These are phyloP conservation scores for Meloidogyne floridensis DNA, from an alignment of 1,140 invertebrate genomes.

Conservation along the genomic window DNA sequence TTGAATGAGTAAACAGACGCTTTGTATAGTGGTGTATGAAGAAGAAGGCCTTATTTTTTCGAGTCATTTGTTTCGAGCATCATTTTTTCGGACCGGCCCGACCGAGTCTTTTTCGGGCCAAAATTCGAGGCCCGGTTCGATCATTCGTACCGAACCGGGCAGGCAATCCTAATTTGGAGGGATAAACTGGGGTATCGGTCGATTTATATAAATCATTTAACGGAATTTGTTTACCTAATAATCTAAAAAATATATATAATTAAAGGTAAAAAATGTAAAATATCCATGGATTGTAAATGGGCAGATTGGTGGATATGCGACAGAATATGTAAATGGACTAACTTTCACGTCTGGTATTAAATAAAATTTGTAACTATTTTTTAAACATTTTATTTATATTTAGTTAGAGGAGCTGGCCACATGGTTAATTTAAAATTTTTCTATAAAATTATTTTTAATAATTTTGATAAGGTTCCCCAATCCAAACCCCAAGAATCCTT, in stretches of 20 bases:
- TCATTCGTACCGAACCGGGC: too few relatives aligned
- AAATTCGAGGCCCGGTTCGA: too few relatives aligned
- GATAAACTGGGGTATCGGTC: too few relatives aligned
- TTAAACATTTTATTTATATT: background rate
- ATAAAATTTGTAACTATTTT: constrained; percentile 10
- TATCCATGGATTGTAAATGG: constrained; percentile 55
- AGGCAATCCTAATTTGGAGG: too few relatives aligned
- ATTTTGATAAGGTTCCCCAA: constrained; percentile 62
- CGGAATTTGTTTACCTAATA: too few relatives aligned
- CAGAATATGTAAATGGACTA: constrained; percentile 50
- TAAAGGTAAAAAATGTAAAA: constrained; percentile 44
- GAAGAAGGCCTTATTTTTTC: too few relatives aligned
- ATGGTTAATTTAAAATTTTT: constrained; percentile 65
- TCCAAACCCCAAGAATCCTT: constrained; percentile 69
- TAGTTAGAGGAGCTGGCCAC: constrained; percentile 65
- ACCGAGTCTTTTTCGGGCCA: too few relatives aligned
- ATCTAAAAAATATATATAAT: background rate
- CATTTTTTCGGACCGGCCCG: too few relatives aligned
- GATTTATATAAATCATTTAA: too few relatives aligned
- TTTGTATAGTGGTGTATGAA: too few relatives aligned
- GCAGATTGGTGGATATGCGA: constrained; percentile 60
- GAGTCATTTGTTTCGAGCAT: too few relatives aligned
- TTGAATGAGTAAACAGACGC: background rate
- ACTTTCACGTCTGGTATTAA: constrained; percentile 52
- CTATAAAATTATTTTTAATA: background rate